phyloP scores from a whole-genome alignment of 2,888 invertebrate genomes.

The Heterodera filipjevi region DNA sequence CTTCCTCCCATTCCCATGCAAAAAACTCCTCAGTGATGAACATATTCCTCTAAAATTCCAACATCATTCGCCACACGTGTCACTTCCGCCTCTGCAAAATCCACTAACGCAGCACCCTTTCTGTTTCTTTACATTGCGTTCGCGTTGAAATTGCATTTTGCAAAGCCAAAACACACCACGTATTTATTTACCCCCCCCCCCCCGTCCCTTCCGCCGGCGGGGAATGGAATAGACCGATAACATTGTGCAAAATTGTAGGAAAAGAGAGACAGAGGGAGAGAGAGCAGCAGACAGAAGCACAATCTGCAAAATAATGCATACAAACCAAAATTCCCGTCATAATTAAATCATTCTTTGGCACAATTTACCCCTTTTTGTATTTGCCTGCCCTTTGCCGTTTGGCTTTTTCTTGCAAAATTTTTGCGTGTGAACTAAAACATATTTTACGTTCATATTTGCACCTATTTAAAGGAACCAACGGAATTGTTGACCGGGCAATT shows the following conservation, averaged over 20 bases:
- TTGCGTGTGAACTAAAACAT: no score
- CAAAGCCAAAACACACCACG: background rate
- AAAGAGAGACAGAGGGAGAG: background rate
- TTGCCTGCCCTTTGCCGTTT: no score
- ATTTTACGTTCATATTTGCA: no score
- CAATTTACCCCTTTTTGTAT: no score
- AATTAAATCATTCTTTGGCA: no score
- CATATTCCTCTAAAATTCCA: background rate
- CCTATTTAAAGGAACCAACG: background rate
- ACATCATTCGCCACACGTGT: background rate
- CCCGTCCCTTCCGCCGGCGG: background rate
- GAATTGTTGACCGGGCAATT: background rate
- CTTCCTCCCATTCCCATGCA: background rate
- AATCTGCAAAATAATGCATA: no score
- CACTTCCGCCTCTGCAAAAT: background rate
- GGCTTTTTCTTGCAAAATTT: no score
- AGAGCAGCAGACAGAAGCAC: background rate
- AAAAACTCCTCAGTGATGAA: background rate
- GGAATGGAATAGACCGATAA: background rate
- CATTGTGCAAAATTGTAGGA: background rate
- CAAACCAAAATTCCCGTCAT: no score
- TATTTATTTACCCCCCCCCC: background rate
- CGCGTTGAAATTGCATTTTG: conserved; percentile 7
- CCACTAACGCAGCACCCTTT: background rate
- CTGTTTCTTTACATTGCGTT: conserved; percentile 1